Base-by-base conservation (phyloP, 2,113 vertebrate species). In the Corydoras sp. region DNA sequence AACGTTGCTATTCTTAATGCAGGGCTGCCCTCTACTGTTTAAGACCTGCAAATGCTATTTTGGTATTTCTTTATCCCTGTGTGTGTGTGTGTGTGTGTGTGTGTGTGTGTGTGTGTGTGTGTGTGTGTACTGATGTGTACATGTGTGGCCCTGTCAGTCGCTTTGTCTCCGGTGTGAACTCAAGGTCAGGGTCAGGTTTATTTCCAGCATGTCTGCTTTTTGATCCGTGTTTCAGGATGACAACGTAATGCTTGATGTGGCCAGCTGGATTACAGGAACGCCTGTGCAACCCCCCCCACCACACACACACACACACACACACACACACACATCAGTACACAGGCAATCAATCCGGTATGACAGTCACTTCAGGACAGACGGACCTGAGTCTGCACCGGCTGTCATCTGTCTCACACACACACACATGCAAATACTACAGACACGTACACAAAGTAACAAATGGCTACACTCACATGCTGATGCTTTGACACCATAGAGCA, bases 351-450 rank as follows among this genome's bases (percentile, higher is more conserved):
- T 95, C 92, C 89, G 83, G 87, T 85, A 88, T 96, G 95, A 98
- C 95, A 96, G 91, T 93, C 92, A 94, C 95, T 98, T 92, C 88
- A 82, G 94, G 94, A 97, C 91, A 95, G 91, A 92, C 89, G 83
- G 89, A 85, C 89, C 92, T 91, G 91, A 90, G 89, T 91, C 87
- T 87, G 89, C 91, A 88, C 86, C 82, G 75, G 84, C 91, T 93
- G 90, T 89, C 87, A 92, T 84, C 83, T 89, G 83, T 71, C 56
- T 67, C 74, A 58, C 69, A 59, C 60, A 69, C 72, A 59, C 69
- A 54, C 35, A 43, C 66, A 15, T 65, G 24, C 31, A 62, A 18
- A 69, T 24, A 69, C 62, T 53, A 69, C 56, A 72, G 67, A 81
- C 65, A 77, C n/a, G 65, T 51, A 61, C 54, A 73, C 24, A 63